Evolutionary conservation across 2,113 vertebrate species (phyloP), one percentile per base, ranked within the genome.

Genomic region (Malurus elegans): DNA sequence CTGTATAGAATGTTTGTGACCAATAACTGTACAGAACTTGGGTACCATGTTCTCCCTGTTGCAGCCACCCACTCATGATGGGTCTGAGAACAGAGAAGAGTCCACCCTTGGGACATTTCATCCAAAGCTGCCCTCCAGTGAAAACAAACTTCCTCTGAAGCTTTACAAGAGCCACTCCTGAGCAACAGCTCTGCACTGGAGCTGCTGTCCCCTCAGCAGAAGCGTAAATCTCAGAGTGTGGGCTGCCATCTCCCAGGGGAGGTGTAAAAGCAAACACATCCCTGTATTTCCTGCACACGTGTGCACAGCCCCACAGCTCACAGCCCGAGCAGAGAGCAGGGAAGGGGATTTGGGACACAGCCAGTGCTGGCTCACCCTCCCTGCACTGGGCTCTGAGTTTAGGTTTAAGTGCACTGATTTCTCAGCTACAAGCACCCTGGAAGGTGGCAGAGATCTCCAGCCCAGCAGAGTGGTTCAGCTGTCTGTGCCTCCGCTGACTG

Each of bases 211-310:
- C 32, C 4, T 56, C 74, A 13, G 6, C 4, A 75, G 61, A 38
- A 34, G 50, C 5, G 56, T 24, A 44, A 75, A 53, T 51, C 62
- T 29, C 53, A 14, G 25, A 31, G 31, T 3, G 2, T 8, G 44
- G 12, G 24, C 61, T 70, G 76, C 47, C 60, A 44, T 31, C 31
- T 6, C 56, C 40, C 50, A 51, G 56, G 71, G 66, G 51, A 58
- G 12, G 5, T 0, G 1, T 18, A 16, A 53, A 20, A 86, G 29
- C 65, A 70, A 70, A 66, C 14, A 34, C 2, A 23, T 3, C 25
- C 2, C 21, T 34, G 58, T 18, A 9, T 26, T 16, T 20, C 18
- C 54, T 36, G 8, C 2, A 4, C 31, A 32, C 2, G 1, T 26
- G 26, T n/a, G 5, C 9, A 44, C 60, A 45, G 29, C 5, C 9